Conservation (phyloP, 2,888 invertebrate species). For the Harmothoe impar region DNA sequence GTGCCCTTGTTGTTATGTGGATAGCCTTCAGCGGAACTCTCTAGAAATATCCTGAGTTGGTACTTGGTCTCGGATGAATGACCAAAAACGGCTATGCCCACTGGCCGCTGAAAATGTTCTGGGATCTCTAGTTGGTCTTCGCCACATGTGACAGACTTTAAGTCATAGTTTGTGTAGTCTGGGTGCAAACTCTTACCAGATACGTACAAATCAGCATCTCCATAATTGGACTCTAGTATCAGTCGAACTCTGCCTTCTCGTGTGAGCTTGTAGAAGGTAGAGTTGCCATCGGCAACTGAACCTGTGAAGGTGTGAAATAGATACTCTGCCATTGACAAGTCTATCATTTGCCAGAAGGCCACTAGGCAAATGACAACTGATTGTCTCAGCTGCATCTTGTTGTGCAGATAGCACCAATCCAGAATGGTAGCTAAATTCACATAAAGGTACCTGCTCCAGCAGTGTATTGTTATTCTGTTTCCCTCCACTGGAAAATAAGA, state of each 20-base stretch:
- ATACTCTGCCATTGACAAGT: slow-evolving; percentile 54
- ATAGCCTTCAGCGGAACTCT: background rate
- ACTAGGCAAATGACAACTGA: slow-evolving; percentile 26
- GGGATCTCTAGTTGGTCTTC: slow-evolving; percentile 85
- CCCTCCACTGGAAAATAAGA: background rate
- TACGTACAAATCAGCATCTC: slow-evolving; percentile 86
- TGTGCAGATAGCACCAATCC: background rate
- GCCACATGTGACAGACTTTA: slow-evolving; percentile 86
- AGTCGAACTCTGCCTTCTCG: slow-evolving; percentile 82
- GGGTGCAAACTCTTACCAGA: slow-evolving; percentile 85
- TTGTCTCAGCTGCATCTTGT: slow-evolving; percentile 41
- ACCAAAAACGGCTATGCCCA: slow-evolving; percentile 86
- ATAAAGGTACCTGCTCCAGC: background rate
- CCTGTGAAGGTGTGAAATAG: slow-evolving; percentile 83
- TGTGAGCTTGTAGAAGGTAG: slow-evolving; percentile 85
- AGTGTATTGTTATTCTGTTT: background rate
- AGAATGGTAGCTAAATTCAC: background rate
- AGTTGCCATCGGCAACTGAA: slow-evolving; percentile 84
- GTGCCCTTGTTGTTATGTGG: background rate
- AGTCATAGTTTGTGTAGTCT: slow-evolving; percentile 85
- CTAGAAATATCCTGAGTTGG: slow-evolving; percentile 79
- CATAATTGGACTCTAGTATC: slow-evolving; percentile 82
- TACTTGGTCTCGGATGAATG: slow-evolving; percentile 84
- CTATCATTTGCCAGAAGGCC: slow-evolving; percentile 45
- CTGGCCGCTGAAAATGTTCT: slow-evolving; percentile 84